phyloP scores from a whole-genome alignment of 2,113 vertebrate species.

The Picathartes gymnocephalus region DNA sequence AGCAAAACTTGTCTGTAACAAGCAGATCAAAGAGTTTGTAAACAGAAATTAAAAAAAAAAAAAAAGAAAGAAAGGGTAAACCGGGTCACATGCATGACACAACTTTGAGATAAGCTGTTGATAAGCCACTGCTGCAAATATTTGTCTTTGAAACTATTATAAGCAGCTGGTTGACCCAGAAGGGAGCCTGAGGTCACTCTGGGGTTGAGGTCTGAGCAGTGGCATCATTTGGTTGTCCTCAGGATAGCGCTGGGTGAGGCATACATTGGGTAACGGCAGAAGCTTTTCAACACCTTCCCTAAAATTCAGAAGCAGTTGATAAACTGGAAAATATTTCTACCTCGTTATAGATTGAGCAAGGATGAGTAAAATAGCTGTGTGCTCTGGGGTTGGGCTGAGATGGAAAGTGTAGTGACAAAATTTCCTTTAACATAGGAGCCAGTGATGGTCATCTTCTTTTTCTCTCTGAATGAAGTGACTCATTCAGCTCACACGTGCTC shows the following conservation, averaged over 20 bases:
- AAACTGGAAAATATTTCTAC: not conserved
- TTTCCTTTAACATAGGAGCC: not conserved
- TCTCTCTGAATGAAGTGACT: fast-evolving
- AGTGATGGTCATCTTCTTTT: not conserved
- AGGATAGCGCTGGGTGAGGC: fast-evolving
- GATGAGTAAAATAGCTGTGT: not conserved
- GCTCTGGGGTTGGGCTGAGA: not conserved
- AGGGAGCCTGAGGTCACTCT: not conserved
- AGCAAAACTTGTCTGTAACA: not conserved
- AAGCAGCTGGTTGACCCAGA: not conserved
- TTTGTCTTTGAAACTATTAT: not conserved
- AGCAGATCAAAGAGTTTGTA: not conserved
- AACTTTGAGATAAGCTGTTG: constrained; percentile 31
- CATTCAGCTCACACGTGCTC: fast-evolving
- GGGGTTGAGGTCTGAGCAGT: not conserved
- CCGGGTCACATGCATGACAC: not conserved
- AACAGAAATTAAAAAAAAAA: not conserved
- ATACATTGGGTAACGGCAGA: fast-evolving
- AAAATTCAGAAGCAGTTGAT: not conserved
- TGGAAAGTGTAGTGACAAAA: not conserved
- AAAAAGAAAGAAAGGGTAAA: not conserved
- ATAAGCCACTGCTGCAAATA: constrained; percentile 20
- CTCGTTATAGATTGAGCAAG: not conserved
- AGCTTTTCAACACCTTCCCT: not conserved
- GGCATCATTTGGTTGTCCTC: fast-evolving